Base-by-base conservation (phyloP, 1,140 invertebrate species). In the Cyrtorhinus lividipennis region DNA sequence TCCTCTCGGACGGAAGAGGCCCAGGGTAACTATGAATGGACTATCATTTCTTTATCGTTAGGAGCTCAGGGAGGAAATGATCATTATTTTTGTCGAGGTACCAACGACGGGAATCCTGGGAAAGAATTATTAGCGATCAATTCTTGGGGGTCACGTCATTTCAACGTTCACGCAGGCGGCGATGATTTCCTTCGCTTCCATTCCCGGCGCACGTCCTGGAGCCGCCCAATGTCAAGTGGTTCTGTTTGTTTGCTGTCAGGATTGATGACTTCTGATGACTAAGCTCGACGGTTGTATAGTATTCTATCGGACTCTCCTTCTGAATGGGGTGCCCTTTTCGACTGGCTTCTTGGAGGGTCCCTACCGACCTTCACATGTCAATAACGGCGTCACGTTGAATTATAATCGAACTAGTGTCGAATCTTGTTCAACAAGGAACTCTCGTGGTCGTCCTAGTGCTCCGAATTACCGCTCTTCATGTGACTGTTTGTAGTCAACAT, bases 31-130 rank as follows among this genome's bases (percentile, higher is more conserved):
- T 20, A 53, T 53, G 48, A 53, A 53, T 53, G 48, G 48, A 22
- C 20, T 12, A 53, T 53, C 48, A 53, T 53, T 53, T 53, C 48
- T 53, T 53, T 53, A 53, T 53, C 48, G 48, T 53, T 53, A 53
- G 48, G 20, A 22, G n/a, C 48, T 20, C 8, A 12, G 48, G 20
- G 48, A 53, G 48, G 48, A 53, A 53, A 53, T 53, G 48, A 53
- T 53, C 48, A 53, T 53, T 53, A 53, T 53, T 53, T 53, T 53
- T 20, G 48, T 53, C 48, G 48, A 22, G 20, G 20, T 20, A 22
- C 48, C 48, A 53, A 53, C 10, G 48, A 53, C 48, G 48, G 20
- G 18, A 53, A 20, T 22, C 20, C 48, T 53, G 48, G 48, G 48
- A 53, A 53, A 53, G 48, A 22, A 53, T 53, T 53, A 53, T 53